Conservation (phyloP, 2,888 invertebrate genomes). For the Anthoptus insignis region DNA sequence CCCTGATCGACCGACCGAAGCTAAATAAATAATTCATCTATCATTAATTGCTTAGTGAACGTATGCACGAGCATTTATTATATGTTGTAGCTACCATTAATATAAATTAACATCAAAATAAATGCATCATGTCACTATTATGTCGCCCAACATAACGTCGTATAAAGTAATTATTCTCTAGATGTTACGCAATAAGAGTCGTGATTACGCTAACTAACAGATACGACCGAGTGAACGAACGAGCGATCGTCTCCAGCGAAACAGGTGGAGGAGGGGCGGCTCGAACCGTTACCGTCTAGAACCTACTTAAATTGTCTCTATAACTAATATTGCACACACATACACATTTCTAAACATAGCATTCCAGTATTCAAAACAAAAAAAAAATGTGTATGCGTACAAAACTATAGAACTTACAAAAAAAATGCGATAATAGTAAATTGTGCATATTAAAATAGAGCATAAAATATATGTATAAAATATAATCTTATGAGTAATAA, state of each 20-base stretch:
- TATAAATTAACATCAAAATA: conserved; percentile 85
- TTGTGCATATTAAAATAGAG: conserved; percentile 83
- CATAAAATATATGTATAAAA: conserved; percentile 85
- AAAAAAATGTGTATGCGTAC: conserved; percentile 85
- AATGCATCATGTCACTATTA: conserved; percentile 86
- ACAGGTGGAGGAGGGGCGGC: conserved; percentile 73
- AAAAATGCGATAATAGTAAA: conserved; percentile 81
- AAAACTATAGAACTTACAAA: conserved; percentile 78
- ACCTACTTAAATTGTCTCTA: conserved; percentile 72
- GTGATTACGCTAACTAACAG: conserved; percentile 83
- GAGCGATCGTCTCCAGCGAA: conserved; percentile 63
- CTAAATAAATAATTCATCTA: conserved; percentile 81
- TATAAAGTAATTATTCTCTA: conserved; percentile 76
- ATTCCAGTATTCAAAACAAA: conserved; percentile 67
- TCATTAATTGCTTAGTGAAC: conserved; percentile 77
- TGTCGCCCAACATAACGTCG: conserved; percentile 80
- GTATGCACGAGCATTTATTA: conserved; percentile 81
- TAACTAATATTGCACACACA: conserved; percentile 87
- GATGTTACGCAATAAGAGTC: conserved; percentile 76
- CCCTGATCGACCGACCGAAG: conserved; percentile 54
- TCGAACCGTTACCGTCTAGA: conserved; percentile 65
- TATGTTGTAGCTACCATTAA: conserved; percentile 84
- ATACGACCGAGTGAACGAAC: conserved; percentile 66
- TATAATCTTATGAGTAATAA: conserved; percentile 72
- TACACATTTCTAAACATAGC: conserved; percentile 81